phyloP scores from a whole-genome alignment of 1,140 invertebrate species.

The Philaenus spumarius region DNA sequence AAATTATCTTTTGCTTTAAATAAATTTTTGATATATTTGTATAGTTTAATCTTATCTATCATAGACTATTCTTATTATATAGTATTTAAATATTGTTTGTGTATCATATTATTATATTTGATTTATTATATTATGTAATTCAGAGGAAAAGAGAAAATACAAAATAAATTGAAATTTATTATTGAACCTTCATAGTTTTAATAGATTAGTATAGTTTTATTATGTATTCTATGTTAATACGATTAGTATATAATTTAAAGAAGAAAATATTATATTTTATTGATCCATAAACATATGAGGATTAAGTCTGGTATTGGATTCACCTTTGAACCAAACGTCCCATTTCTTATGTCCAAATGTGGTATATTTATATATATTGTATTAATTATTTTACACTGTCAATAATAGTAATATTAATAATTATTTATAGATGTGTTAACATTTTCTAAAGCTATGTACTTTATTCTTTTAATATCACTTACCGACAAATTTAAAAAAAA shows the following conservation, averaged over 20 bases:
- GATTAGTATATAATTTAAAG: slow-evolving; percentile 1
- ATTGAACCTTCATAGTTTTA: slow-evolving; percentile 8
- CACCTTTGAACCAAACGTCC: background rate
- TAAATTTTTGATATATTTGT: too few relatives aligned
- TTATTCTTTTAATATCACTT: slow-evolving; percentile 17
- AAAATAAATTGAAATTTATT: slow-evolving; percentile 6
- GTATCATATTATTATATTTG: too few relatives aligned
- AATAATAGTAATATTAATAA: slow-evolving; percentile 14
- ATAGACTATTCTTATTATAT: too few relatives aligned
- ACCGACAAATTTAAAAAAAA: slow-evolving; percentile 3
- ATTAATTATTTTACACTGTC: slow-evolving; percentile 11
- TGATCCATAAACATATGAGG: background rate
- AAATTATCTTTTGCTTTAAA: too few relatives aligned
- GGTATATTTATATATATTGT: slow-evolving; percentile 12
- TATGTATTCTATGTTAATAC: slow-evolving; percentile 3
- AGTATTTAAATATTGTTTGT: too few relatives aligned
- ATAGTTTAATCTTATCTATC: too few relatives aligned
- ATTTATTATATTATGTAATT: background rate
- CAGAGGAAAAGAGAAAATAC: background rate
- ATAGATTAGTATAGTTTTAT: slow-evolving; percentile 8
- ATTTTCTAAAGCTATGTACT: slow-evolving; percentile 16
- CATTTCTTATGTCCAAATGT: slow-evolving; percentile 7
- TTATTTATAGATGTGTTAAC: slow-evolving; percentile 15
- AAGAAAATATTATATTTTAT: slow-evolving; percentile 1
- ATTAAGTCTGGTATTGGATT: background rate